Evolutionary conservation across 2,888 invertebrate genomes (phyloP), one percentile per base, ranked within the genome.

Genomic region (Priocnemis perturbator): DNA sequence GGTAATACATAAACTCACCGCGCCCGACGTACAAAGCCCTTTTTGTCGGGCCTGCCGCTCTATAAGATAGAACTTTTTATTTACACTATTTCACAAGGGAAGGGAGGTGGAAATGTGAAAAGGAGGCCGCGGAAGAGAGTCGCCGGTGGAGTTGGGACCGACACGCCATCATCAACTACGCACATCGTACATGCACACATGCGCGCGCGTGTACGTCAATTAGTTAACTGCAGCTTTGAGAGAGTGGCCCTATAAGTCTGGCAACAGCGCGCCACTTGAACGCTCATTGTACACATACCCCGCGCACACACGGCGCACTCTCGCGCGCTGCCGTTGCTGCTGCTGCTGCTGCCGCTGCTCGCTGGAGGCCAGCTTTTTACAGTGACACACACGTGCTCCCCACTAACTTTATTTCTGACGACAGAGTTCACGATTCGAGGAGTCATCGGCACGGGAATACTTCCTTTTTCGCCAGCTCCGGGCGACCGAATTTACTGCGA

Each of bases 391-490:
- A 74, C 74, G 69, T 76, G 75, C 71, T 75, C 69, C 71, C 69
- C 64, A 63, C 71, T 74, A 71, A 69, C 70, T 78, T 76, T 74
- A 76, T 81, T 81, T 74, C 77, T 69, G 71, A 81, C 77, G 75
- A 79, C 71, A 72, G 71, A 64, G 70, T 69, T 56, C 67, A 60
- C 73, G 68, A 73, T 76, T 77, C 73, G 73, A 75, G 76, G 76
- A 76, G 73, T 76, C 76, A 75, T 76, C 73, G 74, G 77, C 75
- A 76, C 75, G 72, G 53, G 72, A 78, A 80, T 75, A 73, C 76
- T 75, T 75, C 77, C 73, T 75, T 75, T 75, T 77, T 73, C 71
- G 75, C 60, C 56, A 67, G 69, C 70, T 61, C 64, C 52, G 57
- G 71, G 57, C 37, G 78, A 61, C 72, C 74, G 72, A 74, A 76